Conservation (phyloP, 2,888 invertebrate genomes). For the Limnephilus lunatus region DNA sequence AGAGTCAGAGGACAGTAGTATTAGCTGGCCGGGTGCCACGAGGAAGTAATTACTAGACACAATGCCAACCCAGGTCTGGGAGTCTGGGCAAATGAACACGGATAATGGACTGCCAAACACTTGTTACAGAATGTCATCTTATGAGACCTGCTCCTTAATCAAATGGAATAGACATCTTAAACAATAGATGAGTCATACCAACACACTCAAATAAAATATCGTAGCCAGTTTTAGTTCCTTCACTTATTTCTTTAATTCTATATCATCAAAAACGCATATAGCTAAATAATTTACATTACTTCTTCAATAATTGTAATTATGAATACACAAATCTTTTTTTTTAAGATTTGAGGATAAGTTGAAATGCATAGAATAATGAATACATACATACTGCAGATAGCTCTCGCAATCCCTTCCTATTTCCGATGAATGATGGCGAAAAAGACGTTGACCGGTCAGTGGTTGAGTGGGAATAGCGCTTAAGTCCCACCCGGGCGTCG, state of each 20-base stretch:
- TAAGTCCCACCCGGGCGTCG: no score
- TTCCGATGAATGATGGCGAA: no score
- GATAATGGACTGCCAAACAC: conserved; percentile 45
- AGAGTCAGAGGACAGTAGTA: neutral
- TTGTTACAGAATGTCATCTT: conserved; percentile 50
- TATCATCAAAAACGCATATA: neutral
- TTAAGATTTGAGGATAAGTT: no score
- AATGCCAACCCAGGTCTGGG: conserved; percentile 50
- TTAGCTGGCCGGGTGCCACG: conserved; percentile 47
- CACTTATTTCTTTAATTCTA: neutral
- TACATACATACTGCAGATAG: neutral
- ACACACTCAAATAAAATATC: neutral
- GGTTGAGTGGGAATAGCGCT: no score
- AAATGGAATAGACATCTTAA: neutral
- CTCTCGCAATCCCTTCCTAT: no score
- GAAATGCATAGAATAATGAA: no score
- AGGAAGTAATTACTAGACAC: conserved; percentile 54
- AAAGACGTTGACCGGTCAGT: no score
- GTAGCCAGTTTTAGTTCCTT: neutral
- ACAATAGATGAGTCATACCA: neutral
- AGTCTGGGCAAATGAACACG: conserved; percentile 30
- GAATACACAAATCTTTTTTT: no score
- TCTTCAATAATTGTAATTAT: no score
- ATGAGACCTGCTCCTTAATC: conserved; percentile 35
- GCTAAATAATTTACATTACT: neutral